Percentiles rank a stretch among this genome's conserved stretches.
Conservation (phyloP, 1,140 invertebrate species). For the Drosophila guanche region DNA sequence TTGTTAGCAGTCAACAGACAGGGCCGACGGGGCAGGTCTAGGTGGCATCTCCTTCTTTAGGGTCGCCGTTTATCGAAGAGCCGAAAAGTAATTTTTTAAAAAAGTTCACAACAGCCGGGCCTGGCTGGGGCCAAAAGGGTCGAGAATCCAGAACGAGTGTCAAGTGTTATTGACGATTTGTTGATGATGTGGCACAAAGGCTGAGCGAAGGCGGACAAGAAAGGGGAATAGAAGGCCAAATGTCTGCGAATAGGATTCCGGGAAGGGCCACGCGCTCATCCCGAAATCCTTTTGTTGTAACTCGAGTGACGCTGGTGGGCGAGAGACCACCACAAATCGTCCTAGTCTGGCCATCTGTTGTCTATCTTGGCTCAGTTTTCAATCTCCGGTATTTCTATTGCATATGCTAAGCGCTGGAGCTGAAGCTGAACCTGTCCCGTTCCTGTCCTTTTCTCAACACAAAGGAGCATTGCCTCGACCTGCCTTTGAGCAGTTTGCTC, state of each 20-base stretch:
- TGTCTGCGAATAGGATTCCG: conserved; percentile 36
- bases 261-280: conserved; percentile 36
- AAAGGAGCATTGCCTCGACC: conserved; percentile 27
- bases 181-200: conserved; percentile 75
- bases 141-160: conserved; percentile 59
- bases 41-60: conserved; percentile 23
- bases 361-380: conserved; percentile 24
- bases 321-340: conserved; percentile 1
- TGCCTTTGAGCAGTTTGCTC: conserved; percentile 19
- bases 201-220: conserved; percentile 1
- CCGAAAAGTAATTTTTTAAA: conserved; percentile 74
- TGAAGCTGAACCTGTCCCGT: too few species aligned
- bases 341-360: background rate
- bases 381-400: conserved; percentile 28
- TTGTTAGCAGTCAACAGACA: conserved; percentile 9
- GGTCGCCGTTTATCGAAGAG: conserved; percentile 56
- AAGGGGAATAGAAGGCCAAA: background rate
- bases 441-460: background rate
- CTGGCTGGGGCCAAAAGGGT: conserved; percentile 40
- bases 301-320: conserved; percentile 24
- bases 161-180: conserved; percentile 82
- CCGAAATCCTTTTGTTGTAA: conserved; percentile 44
- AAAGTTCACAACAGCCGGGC: conserved; percentile 48
- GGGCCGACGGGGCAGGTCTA: conserved; percentile 4
- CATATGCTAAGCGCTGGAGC: conserved; percentile 21